phyloP scores from a whole-genome alignment of 2,888 invertebrate species.

The Tetramorium bicarinatum region DNA sequence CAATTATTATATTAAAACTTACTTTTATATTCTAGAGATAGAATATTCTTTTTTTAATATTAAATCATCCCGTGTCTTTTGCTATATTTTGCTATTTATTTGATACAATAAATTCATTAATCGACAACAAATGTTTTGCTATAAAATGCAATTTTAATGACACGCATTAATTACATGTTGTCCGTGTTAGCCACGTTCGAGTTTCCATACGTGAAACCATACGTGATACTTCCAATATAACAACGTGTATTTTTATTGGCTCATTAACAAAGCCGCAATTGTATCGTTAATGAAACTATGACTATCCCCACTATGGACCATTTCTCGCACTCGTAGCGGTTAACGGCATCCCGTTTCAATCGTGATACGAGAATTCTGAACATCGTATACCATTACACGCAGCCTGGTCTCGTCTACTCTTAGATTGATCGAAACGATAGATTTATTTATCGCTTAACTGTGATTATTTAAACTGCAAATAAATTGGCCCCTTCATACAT shows the following conservation, averaged over 20 bases:
- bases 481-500: not conserved
- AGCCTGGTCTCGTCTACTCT: slow-evolving; percentile 13
- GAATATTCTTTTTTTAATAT: not conserved
- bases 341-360: slow-evolving; percentile 37
- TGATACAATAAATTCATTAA: slow-evolving; percentile 9
- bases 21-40: not conserved
- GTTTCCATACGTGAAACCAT: not conserved
- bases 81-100: not conserved
- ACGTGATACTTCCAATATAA: slow-evolving; percentile 35
- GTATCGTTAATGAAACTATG: slow-evolving; percentile 48
- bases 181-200: slow-evolving; percentile 10
- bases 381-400: slow-evolving; percentile 42
- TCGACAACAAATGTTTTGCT: slow-evolving; percentile 23
- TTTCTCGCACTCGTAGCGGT: slow-evolving; percentile 8
- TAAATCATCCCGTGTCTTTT: not conserved
- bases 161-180: not conserved
- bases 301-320: slow-evolving; percentile 2
- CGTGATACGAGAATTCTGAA: slow-evolving; percentile 32
- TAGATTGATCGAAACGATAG: slow-evolving; percentile 12
- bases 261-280: slow-evolving; percentile 46
- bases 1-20: slow-evolving; percentile 23
- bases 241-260: slow-evolving; percentile 34
- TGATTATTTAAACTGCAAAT: not conserved
- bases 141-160: slow-evolving; percentile 22
- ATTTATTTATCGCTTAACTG: not conserved